These are phyloP conservation scores for Lasioglossum oenotherae DNA, from an alignment of 2,888 invertebrate species.

Conservation along the genomic window DNA sequence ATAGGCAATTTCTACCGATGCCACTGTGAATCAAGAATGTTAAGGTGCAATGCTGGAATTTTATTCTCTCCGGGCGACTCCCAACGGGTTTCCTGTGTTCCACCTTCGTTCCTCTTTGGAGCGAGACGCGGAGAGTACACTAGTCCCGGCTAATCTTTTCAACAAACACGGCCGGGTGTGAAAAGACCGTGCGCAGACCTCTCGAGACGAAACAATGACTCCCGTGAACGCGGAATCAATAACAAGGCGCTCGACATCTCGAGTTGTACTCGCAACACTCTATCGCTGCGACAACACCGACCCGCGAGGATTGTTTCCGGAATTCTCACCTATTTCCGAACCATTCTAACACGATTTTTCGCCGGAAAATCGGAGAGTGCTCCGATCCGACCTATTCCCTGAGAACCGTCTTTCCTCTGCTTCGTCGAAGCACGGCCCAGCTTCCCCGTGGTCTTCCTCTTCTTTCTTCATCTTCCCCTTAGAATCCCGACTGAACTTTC, in stretches of 20 bases:
- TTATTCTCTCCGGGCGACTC: background rate
- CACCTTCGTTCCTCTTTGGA: background rate
- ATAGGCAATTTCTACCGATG: background rate
- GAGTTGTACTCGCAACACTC: background rate
- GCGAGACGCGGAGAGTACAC: slow-evolving; percentile 12
- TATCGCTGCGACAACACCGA: background rate
- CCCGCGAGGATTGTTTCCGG: background rate
- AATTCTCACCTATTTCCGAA: background rate
- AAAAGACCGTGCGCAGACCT: slow-evolving; percentile 22
- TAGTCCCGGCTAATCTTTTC: slow-evolving; percentile 32
- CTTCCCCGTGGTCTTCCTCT: slow-evolving; percentile 41
- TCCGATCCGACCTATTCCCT: slow-evolving; percentile 2
- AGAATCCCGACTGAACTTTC: slow-evolving; percentile 60
- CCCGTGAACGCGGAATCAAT: slow-evolving; percentile 39
- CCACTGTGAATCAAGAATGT: background rate
- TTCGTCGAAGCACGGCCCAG: slow-evolving; percentile 15
- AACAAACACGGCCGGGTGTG: slow-evolving; percentile 31
- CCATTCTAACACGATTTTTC: background rate
- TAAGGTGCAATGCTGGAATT: background rate
- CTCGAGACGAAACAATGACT: slow-evolving; percentile 60
- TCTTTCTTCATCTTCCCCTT: slow-evolving; percentile 31
- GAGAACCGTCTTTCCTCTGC: slow-evolving; percentile 50
- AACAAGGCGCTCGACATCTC: slow-evolving; percentile 34
- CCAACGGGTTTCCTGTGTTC: background rate
- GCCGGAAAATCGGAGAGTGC: background rate